A percentile compares a stretch with the other conserved stretches of the same genome.
These are phyloP conservation scores for Benitochromis conjunctus DNA, from an alignment of 2,113 vertebrate species.

Conservation along the genomic window DNA sequence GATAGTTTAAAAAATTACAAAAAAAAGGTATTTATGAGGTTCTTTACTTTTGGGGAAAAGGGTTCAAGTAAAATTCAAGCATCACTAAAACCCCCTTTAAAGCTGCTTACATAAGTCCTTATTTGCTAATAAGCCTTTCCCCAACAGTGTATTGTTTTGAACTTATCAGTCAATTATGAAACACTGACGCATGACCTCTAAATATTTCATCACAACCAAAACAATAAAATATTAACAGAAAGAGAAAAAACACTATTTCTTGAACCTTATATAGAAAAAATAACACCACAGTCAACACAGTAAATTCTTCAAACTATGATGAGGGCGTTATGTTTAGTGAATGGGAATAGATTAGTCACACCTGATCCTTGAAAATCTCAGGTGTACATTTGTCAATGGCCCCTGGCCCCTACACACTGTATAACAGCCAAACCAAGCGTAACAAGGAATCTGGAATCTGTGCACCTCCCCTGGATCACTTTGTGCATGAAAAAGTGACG, in stretches of 20 bases:
- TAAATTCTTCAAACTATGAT: background rate
- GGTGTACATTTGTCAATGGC: constrained; percentile 30
- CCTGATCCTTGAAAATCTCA: constrained; percentile 44
- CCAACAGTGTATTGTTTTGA: background rate
- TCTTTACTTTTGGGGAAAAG: background rate
- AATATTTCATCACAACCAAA: background rate
- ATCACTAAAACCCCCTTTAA: background rate
- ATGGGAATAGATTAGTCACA: constrained; percentile 18
- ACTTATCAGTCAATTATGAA: background rate
- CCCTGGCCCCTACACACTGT: background rate
- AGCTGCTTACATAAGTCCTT: background rate
- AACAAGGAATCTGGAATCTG: background rate
- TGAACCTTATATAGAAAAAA: background rate
- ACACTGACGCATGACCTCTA: too few species aligned
- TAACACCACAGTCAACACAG: background rate
- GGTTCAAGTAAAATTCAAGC: background rate
- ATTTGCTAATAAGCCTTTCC: background rate
- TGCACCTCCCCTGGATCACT: background rate
- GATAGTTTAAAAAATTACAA: background rate
- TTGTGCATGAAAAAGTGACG: background rate
- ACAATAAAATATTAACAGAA: background rate
- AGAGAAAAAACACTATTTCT: background rate
- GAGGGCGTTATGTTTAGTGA: constrained; percentile 10
- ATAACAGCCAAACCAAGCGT: background rate
- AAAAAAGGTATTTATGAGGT: accelerated